phyloP scores from a whole-genome alignment of 2,888 invertebrate genomes.

The Himalopsyche kuldschensis region DNA sequence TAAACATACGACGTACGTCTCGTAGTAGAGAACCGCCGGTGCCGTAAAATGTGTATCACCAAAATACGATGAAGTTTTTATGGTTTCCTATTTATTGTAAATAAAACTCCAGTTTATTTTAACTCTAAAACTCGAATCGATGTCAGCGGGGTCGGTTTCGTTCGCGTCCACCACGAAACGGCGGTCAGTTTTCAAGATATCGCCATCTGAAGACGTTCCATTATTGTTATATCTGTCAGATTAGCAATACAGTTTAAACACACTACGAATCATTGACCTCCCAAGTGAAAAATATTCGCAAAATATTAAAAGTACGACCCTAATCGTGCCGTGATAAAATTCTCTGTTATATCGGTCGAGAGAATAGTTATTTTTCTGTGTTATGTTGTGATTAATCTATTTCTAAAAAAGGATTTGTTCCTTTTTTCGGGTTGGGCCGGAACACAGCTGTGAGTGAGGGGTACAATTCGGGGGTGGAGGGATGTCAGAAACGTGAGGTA shows the following conservation, averaged over 20 bases:
- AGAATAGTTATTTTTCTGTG: not conserved
- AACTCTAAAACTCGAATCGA: slow-evolving; percentile 6
- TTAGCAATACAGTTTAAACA: not conserved
- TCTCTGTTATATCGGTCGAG: not conserved
- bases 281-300: not conserved
- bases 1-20: slow-evolving; percentile 2
- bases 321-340: not conserved
- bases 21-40: not conserved
- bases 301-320: not conserved
- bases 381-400: slow-evolving; percentile 13
- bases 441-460: slow-evolving; percentile 22
- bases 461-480: not conserved
- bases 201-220: not conserved
- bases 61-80: slow-evolving; percentile 10
- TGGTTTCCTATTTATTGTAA: slow-evolving; percentile 9
- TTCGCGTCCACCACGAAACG: not conserved
- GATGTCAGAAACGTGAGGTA: slow-evolving; percentile 42
- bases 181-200: not conserved
- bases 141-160: not conserved
- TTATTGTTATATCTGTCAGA: slow-evolving; percentile 28
- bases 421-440: not conserved
- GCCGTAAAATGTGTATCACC: slow-evolving; percentile 10
- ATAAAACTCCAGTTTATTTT: slow-evolving; percentile 1
- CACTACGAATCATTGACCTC: not conserved
- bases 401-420: not conserved